Evolutionary conservation across 1,140 invertebrate genomes (phyloP).

Genomic region (Eulimnadia texana): DNA sequence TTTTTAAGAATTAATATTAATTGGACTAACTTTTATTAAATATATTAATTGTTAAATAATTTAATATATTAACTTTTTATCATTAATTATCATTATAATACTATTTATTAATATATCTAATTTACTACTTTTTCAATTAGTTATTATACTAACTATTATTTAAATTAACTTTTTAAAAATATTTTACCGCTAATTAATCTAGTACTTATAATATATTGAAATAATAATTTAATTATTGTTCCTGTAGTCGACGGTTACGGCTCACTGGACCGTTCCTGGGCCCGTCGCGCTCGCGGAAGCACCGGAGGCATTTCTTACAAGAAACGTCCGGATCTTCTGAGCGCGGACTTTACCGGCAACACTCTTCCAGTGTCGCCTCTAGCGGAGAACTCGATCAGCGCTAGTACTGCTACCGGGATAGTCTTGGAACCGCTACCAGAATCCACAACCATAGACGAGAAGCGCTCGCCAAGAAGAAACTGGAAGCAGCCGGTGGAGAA

Average conservation of each 20-base stretch:
- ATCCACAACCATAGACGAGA: conserved; percentile 31
- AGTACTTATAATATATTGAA: conserved; percentile 3
- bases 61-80: too few species aligned
- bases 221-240: not conserved
- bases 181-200: not conserved
- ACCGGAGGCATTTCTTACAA: conserved; percentile 25
- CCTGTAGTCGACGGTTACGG: conserved; percentile 26
- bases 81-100: too few species aligned
- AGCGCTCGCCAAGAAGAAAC: conserved; percentile 35
- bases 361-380: conserved; percentile 2
- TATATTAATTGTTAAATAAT: too few species aligned
- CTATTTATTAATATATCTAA: too few species aligned
- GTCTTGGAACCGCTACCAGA: conserved; percentile 20
- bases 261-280: conserved; percentile 64
- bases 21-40: too few species aligned
- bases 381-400: not conserved
- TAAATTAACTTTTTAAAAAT: conserved; percentile 2
- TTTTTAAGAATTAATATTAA: too few species aligned
- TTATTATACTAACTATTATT: too few species aligned
- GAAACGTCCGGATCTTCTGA: conserved; percentile 48
- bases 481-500: conserved; percentile 68
- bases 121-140: conserved; percentile 9
- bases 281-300: conserved; percentile 54
- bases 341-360: conserved; percentile 45
- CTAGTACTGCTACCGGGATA: conserved; percentile 20